Conservation (phyloP, 2,797 vertebrate species). For the Zenarchopterus dispar region DNA sequence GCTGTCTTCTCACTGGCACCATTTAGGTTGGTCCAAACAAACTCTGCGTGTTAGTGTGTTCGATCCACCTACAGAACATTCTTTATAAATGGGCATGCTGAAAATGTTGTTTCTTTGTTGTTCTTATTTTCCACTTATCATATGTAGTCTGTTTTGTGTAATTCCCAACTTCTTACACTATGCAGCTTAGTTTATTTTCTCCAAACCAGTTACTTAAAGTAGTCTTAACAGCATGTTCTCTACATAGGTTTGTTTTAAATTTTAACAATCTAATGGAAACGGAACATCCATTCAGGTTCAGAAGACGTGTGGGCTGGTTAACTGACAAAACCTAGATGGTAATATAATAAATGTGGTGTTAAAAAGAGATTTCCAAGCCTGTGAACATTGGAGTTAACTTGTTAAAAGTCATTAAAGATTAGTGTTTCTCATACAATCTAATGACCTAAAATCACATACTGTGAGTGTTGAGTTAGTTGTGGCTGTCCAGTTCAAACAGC, state of each 20-base stretch:
- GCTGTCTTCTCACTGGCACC: too few relatives aligned
- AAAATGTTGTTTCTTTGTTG: too few relatives aligned
- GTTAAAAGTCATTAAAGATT: not conserved
- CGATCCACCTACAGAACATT: too few relatives aligned
- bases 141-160: too few relatives aligned
- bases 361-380: constrained; percentile 1
- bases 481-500: constrained; percentile 1
- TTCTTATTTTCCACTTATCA: too few relatives aligned
- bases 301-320: not conserved
- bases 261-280: too few relatives aligned
- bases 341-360: not conserved
- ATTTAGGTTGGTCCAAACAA: too few relatives aligned
- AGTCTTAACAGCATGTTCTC: not conserved
- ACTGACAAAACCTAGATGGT: not conserved
- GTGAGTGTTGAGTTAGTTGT: not conserved
- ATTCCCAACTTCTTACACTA: too few relatives aligned
- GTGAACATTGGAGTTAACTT: not conserved
- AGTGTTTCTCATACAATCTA: not conserved
- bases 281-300: not conserved
- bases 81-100: too few relatives aligned
- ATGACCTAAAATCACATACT: not conserved
- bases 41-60: too few relatives aligned
- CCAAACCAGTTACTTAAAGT: not conserved
- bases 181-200: not conserved
- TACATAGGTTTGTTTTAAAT: too few relatives aligned